Conservation (phyloP, 2,888 invertebrate species). For the Plebejus melissa region DNA sequence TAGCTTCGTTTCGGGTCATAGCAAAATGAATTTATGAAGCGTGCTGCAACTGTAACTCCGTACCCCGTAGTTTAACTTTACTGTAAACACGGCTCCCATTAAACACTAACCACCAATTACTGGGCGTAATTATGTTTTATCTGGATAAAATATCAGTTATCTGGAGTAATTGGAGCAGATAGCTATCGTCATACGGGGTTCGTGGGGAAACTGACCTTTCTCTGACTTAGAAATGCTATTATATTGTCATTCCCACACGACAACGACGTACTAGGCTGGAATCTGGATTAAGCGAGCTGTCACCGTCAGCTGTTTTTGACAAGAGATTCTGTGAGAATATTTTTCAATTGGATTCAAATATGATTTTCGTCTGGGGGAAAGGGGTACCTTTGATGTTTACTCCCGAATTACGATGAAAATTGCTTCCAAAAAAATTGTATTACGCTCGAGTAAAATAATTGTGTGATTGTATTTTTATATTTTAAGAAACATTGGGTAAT, state of each 20-base stretch:
- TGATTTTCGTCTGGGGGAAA: neutral
- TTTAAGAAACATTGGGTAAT: too few relatives aligned
- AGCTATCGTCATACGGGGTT: conserved; percentile 42
- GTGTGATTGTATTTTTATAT: too few relatives aligned
- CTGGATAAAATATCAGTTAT: conserved; percentile 23
- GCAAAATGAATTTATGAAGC: conserved; percentile 11
- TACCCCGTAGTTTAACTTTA: neutral
- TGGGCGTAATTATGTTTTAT: conserved; percentile 19
- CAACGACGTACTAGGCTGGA: conserved; percentile 36
- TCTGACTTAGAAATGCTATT: conserved; percentile 52
- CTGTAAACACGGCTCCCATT: conserved; percentile 8
- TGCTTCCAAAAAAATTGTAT: too few relatives aligned
- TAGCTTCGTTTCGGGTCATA: neutral
- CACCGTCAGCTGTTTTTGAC: conserved; percentile 32
- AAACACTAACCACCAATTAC: conserved; percentile 6
- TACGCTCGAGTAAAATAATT: neutral
- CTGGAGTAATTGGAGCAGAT: conserved; percentile 25
- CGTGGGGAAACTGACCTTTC: conserved; percentile 54
- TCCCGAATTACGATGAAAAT: too few relatives aligned
- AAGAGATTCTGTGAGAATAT: neutral
- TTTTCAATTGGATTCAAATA: neutral
- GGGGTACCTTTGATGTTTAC: neutral
- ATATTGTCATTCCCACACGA: conserved; percentile 57
- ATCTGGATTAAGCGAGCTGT: conserved; percentile 30
- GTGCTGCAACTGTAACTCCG: neutral